These are phyloP conservation scores for Nibea albiflora DNA, from an alignment of 2,113 vertebrate genomes.

Conservation along the genomic window DNA sequence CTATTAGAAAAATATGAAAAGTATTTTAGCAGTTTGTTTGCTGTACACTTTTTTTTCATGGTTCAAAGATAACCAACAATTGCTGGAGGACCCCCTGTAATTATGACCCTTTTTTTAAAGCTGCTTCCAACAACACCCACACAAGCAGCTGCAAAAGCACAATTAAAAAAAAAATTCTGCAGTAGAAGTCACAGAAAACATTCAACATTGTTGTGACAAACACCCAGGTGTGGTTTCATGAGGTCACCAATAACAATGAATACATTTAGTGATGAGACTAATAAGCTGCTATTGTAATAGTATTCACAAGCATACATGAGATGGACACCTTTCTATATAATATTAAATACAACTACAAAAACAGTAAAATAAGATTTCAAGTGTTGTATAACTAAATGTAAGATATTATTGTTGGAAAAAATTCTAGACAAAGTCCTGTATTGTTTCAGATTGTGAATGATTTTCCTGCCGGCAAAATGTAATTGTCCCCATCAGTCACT, in stretches of 20 bases:
- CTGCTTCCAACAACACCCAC: too few species aligned
- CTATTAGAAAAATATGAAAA: neutral
- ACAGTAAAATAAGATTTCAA: too few species aligned
- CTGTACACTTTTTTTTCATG: neutral
- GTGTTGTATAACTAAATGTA: too few species aligned
- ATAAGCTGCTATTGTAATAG: neutral
- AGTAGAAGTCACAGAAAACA: neutral
- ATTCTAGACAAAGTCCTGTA: too few species aligned
- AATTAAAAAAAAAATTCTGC: neutral
- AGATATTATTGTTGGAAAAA: too few species aligned
- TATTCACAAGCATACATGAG: neutral
- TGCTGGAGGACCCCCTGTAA: neutral
- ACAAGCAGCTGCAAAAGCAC: conserved; percentile 12
- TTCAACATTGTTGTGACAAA: neutral
- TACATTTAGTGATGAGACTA: neutral
- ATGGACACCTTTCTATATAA: neutral
- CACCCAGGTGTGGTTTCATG: neutral
- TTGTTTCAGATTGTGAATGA: neutral
- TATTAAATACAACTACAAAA: neutral
- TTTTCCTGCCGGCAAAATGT: neutral
- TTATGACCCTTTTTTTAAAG: conserved; percentile 14
- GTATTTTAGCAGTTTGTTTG: neutral
- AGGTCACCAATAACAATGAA: neutral
- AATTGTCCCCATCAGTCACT: neutral
- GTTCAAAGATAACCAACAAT: neutral